phyloP scores from a whole-genome alignment of 2,888 invertebrate genomes.

The Pristionchus japonicus region DNA sequence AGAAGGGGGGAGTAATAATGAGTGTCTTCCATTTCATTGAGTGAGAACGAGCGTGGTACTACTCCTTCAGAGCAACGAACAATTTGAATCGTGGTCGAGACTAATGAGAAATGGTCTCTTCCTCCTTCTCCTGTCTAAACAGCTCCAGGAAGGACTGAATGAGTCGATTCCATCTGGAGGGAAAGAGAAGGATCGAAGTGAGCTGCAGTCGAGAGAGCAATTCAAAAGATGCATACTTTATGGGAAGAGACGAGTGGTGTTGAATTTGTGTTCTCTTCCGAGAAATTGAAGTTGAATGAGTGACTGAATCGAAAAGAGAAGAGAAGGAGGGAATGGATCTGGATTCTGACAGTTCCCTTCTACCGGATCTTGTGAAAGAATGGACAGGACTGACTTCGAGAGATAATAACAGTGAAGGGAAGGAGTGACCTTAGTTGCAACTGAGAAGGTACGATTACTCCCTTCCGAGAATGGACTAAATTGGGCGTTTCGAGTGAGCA shows the following conservation, averaged over 20 bases:
- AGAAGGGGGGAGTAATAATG: neutral
- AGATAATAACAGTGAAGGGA: neutral
- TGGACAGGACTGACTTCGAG: neutral
- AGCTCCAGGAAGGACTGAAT: neutral
- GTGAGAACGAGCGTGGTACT: neutral
- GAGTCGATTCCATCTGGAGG: neutral
- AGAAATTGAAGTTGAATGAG: conserved; percentile 24
- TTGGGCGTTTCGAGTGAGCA: neutral
- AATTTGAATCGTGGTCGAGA: neutral
- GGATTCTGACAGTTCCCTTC: conserved; percentile 35
- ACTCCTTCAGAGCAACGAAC: neutral
- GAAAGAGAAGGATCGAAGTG: neutral
- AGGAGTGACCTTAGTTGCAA: neutral
- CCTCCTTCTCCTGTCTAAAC: neutral
- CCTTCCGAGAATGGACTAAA: neutral
- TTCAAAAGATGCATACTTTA: conserved; percentile 38
- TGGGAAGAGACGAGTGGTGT: neutral
- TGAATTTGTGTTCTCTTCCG: conserved; percentile 17
- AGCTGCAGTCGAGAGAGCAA: neutral
- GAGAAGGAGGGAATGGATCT: neutral
- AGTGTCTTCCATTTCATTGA: conserved; percentile 28
- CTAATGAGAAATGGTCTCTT: conserved; percentile 2
- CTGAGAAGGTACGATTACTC: neutral
- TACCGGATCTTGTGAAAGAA: neutral
- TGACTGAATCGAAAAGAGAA: neutral